These are phyloP conservation scores for Caenorhabditis imperialis DNA, from an alignment of 2,888 invertebrate genomes.

Conservation along the genomic window DNA sequence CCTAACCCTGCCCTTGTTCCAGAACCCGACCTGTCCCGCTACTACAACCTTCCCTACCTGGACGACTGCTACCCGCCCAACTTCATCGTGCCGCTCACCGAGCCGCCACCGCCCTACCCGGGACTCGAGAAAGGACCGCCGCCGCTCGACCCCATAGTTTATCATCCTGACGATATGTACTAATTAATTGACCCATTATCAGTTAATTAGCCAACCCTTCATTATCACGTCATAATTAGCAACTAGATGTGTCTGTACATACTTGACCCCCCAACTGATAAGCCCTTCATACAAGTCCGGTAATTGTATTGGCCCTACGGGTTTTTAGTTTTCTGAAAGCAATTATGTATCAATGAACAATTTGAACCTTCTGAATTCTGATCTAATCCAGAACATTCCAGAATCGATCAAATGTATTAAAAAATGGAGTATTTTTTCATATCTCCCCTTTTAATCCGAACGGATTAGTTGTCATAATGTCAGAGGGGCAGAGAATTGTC, in stretches of 20 bases:
- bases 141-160: slow-evolving; percentile 45
- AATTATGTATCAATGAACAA: too few species aligned
- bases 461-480: too few species aligned
- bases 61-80: slow-evolving; percentile 56
- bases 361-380: too few species aligned
- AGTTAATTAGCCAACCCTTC: too few species aligned
- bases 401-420: too few species aligned
- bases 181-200: slow-evolving; percentile 1
- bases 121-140: slow-evolving; percentile 58
- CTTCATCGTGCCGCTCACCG: slow-evolving; percentile 46
- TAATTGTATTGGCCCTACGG: slow-evolving; percentile 8
- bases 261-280: neutral
- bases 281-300: slow-evolving; percentile 4
- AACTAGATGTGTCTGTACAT: slow-evolving; percentile 23
- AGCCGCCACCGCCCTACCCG: slow-evolving; percentile 56
- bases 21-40: slow-evolving; percentile 54
- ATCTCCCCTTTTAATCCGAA: too few species aligned
- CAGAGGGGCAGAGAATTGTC: too few species aligned
- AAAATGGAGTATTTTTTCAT: too few species aligned
- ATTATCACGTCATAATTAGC: slow-evolving; percentile 31
- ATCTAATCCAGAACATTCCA: too few species aligned
- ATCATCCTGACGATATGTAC: slow-evolving; percentile 42
- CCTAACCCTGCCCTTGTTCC: too few species aligned
- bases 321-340: slow-evolving; percentile 14
- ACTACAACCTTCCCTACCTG: slow-evolving; percentile 38